phyloP scores from a whole-genome alignment of 2,888 invertebrate species.

The Chelonus formosanus region DNA sequence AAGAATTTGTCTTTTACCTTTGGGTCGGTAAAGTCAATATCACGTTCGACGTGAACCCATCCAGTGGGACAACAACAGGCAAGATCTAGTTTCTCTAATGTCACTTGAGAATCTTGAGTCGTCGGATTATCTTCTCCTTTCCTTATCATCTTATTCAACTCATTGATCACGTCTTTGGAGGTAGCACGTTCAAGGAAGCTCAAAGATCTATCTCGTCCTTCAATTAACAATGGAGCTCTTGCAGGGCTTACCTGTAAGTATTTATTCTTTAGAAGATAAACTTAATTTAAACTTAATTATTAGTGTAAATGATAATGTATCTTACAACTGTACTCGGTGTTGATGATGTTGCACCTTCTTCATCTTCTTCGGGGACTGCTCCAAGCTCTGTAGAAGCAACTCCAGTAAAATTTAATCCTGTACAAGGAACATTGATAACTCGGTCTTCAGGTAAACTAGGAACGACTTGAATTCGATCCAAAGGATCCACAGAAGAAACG shows the following conservation, averaged over 20 bases:
- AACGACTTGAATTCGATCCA: slow-evolving; percentile 62
- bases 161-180: slow-evolving; percentile 80
- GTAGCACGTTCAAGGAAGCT: slow-evolving; percentile 80
- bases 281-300: no score
- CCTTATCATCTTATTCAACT: slow-evolving; percentile 73
- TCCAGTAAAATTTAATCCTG: slow-evolving; percentile 37
- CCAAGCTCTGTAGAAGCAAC: slow-evolving; percentile 64
- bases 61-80: slow-evolving; percentile 78
- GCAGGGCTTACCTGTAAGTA: slow-evolving; percentile 55
- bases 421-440: slow-evolving; percentile 43
- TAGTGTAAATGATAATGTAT: slow-evolving; percentile 1
- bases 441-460: slow-evolving; percentile 62
- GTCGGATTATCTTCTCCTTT: slow-evolving; percentile 67
- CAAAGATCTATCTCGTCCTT: slow-evolving; percentile 67
- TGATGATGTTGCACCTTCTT: slow-evolving; percentile 72
- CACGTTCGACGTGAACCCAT: slow-evolving; percentile 82
- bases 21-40: slow-evolving; percentile 81
- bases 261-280: slow-evolving; percentile 61
- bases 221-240: slow-evolving; percentile 54
- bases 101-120: slow-evolving; percentile 51
- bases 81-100: slow-evolving; percentile 68
- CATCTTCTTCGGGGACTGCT: slow-evolving; percentile 74
- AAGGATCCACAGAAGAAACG: slow-evolving; percentile 34
- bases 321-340: slow-evolving; percentile 78
- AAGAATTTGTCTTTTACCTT: slow-evolving; percentile 68